Percentiles rank a stretch among this genome's conserved stretches.
These are phyloP conservation scores for Chrosomus eos DNA, from an alignment of 2,797 vertebrate genomes.

Conservation along the genomic window DNA sequence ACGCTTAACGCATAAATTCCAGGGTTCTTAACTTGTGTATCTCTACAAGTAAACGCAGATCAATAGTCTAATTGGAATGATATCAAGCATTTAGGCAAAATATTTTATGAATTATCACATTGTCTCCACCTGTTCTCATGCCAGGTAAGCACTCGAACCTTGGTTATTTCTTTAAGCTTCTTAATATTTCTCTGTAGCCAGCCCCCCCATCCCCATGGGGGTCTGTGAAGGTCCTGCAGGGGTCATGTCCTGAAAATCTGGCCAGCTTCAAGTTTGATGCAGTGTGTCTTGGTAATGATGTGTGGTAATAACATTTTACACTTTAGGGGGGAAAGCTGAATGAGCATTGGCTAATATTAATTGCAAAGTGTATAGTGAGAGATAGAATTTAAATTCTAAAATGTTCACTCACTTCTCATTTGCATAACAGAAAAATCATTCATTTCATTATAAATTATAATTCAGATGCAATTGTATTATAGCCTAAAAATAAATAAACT, in stretches of 20 bases:
- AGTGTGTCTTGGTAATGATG: neutral
- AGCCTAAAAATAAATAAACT: neutral
- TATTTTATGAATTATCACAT: neutral
- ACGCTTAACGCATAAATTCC: constrained; percentile 16
- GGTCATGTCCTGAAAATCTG: constrained; percentile 13
- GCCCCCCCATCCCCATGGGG: neutral
- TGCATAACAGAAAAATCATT: neutral
- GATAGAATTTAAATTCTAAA: neutral
- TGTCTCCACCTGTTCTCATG: neutral
- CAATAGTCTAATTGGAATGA: neutral
- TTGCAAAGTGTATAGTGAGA: neutral
- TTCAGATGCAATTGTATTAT: neutral
- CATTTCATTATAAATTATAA: neutral
- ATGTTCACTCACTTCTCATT: neutral
- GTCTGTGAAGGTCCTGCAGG: constrained; percentile 9
- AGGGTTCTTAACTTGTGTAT: constrained; percentile 3
- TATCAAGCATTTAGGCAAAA: neutral
- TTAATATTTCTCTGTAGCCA: constrained; percentile 16
- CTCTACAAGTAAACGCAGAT: neutral
- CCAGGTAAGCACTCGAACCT: neutral
- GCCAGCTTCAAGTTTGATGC: neutral
- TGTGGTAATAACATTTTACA: neutral
- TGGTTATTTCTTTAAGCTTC: constrained; percentile 32
- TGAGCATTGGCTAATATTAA: neutral
- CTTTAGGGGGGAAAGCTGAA: neutral